Evolutionary conservation across 1,140 invertebrate genomes (phyloP).

Genomic region (Aphis gossypii): DNA sequence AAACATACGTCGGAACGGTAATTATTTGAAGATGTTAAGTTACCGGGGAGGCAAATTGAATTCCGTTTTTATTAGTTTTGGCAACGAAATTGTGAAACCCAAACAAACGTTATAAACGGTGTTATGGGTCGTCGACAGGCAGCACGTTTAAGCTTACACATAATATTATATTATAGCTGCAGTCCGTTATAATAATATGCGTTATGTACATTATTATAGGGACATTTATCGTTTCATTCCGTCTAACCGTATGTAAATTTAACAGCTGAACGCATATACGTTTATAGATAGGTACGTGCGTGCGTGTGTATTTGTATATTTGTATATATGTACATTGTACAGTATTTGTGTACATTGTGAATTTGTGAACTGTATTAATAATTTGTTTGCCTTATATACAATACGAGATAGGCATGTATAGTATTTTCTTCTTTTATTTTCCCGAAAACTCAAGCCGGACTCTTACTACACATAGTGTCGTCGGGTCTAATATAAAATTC

Average conservation of each 20-base stretch:
- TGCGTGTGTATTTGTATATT: neutral
- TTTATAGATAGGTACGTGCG: neutral
- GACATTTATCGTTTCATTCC: neutral
- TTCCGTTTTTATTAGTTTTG: neutral
- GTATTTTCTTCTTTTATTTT: neutral
- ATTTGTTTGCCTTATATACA: conserved; percentile 17
- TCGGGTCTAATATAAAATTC: neutral
- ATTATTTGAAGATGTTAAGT: neutral
- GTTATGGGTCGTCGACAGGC: neutral
- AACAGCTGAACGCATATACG: neutral
- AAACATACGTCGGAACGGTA: neutral
- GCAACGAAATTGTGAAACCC: neutral
- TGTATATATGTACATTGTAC: neutral
- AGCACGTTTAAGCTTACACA: neutral
- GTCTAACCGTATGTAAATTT: neutral
- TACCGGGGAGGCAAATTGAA: neutral
- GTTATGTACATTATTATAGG: neutral
- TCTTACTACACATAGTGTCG: neutral
- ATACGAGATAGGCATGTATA: neutral
- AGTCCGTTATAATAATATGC: neutral
- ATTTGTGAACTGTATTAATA: neutral
- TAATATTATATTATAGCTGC: neutral
- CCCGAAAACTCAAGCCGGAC: neutral
- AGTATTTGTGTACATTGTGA: neutral
- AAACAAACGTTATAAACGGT: neutral